These are phyloP conservation scores for Salvator merianae DNA, from an alignment of 2,113 vertebrate species.

Conservation along the genomic window DNA sequence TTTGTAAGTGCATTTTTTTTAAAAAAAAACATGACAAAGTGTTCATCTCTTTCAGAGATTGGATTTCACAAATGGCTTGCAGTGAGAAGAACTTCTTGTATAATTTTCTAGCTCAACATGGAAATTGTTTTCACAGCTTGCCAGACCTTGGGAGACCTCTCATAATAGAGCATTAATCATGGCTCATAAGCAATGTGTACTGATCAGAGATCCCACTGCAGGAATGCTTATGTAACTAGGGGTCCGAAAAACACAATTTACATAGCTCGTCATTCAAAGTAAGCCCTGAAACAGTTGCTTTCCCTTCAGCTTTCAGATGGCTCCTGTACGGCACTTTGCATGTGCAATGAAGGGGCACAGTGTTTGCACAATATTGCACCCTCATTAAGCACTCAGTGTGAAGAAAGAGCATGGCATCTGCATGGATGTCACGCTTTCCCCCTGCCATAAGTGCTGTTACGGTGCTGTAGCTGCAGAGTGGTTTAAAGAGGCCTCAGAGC, in stretches of 20 bases:
- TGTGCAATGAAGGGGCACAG: too few relatives aligned
- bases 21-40: not conserved
- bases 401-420: too few relatives aligned
- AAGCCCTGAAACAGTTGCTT: not conserved
- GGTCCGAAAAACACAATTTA: constrained; percentile 57
- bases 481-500: too few relatives aligned
- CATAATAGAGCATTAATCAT: constrained; percentile 60
- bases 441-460: too few relatives aligned
- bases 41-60: not conserved
- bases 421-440: too few relatives aligned
- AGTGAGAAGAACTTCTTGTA: constrained; percentile 43
- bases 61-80: constrained; percentile 49
- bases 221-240: constrained; percentile 40
- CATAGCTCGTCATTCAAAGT: constrained; percentile 35
- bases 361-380: too few relatives aligned
- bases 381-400: too few relatives aligned
- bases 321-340: too few relatives aligned
- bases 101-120: constrained; percentile 52
- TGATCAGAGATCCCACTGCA: constrained; percentile 24
- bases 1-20: not conserved
- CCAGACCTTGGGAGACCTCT: constrained; percentile 43
- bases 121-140: constrained; percentile 66
- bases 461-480: too few relatives aligned
- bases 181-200: constrained; percentile 31
- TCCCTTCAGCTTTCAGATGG: constrained; percentile 15